phyloP scores from a whole-genome alignment of 2,888 invertebrate species.

The Anagyrus pseudococci region DNA sequence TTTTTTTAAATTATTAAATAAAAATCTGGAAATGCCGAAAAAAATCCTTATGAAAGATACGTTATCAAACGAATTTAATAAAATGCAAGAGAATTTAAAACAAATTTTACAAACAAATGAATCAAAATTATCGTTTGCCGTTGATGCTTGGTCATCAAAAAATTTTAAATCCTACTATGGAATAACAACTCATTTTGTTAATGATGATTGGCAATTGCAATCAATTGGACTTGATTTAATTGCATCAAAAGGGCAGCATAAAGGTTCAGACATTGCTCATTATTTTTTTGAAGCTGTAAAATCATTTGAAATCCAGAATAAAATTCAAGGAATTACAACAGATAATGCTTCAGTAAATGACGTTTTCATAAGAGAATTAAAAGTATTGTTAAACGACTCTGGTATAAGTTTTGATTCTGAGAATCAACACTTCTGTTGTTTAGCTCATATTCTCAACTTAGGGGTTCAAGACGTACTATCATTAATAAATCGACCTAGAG shows the following conservation, averaged over 20 bases:
- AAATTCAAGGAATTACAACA: constrained; percentile 12
- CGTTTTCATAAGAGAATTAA: neutral
- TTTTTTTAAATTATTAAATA: neutral
- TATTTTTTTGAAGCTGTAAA: constrained; percentile 2
- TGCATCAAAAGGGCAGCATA: neutral
- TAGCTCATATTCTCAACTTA: constrained; percentile 14
- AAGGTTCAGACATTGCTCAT: neutral
- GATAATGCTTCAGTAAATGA: constrained; percentile 5
- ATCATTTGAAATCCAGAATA: neutral
- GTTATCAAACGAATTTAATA: neutral
- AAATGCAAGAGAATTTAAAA: constrained; percentile 9
- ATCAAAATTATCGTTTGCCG: constrained; percentile 3
- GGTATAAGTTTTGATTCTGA: neutral
- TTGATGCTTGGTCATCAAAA: constrained; percentile 6
- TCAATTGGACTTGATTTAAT: constrained; percentile 1
- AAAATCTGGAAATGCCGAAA: neutral
- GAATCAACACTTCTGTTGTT: constrained; percentile 7
- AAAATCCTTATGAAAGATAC: neutral
- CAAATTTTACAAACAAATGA: neutral
- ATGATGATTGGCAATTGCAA: constrained; percentile 4
- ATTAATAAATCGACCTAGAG: neutral
- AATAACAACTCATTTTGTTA: constrained; percentile 11
- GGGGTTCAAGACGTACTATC: constrained; percentile 11
- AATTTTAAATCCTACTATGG: neutral
- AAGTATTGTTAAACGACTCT: neutral